These are phyloP conservation scores for Meganola albula DNA, from an alignment of 2,888 invertebrate genomes.

Conservation along the genomic window DNA sequence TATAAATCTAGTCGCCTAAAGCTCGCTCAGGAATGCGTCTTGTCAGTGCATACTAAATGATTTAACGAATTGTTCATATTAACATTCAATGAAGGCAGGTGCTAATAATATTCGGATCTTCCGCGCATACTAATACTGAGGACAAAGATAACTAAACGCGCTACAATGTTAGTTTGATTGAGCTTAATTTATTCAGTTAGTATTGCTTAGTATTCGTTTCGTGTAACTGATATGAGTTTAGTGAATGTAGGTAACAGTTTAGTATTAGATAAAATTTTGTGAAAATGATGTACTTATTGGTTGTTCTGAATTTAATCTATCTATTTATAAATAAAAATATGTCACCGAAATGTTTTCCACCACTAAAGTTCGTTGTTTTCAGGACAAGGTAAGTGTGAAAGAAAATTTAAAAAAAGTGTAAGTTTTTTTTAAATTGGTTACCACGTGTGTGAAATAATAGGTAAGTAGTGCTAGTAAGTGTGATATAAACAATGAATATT, in stretches of 20 bases:
- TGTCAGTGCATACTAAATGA: slow-evolving; percentile 21
- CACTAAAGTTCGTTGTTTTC: too few relatives aligned
- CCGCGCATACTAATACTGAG: slow-evolving; percentile 25
- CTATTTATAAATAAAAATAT: background rate
- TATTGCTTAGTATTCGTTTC: slow-evolving; percentile 13
- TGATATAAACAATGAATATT: too few relatives aligned
- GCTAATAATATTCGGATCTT: slow-evolving; percentile 29
- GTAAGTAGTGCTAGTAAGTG: too few relatives aligned
- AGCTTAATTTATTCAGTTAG: slow-evolving; percentile 20
- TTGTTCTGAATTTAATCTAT: too few relatives aligned
- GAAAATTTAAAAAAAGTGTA: too few relatives aligned
- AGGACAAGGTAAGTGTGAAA: too few relatives aligned
- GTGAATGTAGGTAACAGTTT: slow-evolving; percentile 17
- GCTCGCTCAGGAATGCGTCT: slow-evolving; percentile 15
- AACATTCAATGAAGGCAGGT: slow-evolving; percentile 28
- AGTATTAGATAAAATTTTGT: too few relatives aligned
- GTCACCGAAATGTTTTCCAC: too few relatives aligned
- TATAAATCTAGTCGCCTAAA: too few relatives aligned
- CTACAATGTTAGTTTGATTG: slow-evolving; percentile 26
- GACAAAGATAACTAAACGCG: slow-evolving; percentile 25
- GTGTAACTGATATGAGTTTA: slow-evolving; percentile 16
- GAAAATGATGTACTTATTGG: too few relatives aligned
- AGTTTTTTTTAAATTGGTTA: too few relatives aligned
- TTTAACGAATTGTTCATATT: slow-evolving; percentile 15
- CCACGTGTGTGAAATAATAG: too few relatives aligned